Evolutionary conservation across 2,113 vertebrate species (phyloP).

Genomic region (Neomonachus schauinslandi): DNA sequence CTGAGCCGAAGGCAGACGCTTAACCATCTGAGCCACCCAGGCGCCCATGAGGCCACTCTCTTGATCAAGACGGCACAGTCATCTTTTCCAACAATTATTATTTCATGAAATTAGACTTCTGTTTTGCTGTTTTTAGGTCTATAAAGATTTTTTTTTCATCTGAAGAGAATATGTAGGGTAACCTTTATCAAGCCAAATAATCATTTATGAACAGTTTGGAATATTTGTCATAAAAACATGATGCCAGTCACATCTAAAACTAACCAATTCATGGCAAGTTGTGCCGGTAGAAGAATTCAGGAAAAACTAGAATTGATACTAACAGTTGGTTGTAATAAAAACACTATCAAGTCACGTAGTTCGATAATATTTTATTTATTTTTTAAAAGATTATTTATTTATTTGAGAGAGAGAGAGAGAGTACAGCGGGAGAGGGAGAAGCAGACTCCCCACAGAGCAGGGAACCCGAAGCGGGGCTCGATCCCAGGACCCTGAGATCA

Average conservation of each 20-base stretch:
- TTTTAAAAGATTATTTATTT: too few species aligned
- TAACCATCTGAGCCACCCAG: too few species aligned
- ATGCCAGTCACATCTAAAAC: background rate
- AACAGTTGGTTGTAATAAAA: background rate
- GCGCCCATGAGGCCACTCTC: background rate
- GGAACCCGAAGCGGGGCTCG: accelerated
- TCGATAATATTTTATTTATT: background rate
- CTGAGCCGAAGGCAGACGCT: too few species aligned
- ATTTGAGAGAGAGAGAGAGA: too few species aligned
- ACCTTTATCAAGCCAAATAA: background rate
- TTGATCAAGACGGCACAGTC: background rate
- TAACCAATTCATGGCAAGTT: background rate
- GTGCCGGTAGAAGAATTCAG: background rate
- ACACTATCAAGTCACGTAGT: background rate
- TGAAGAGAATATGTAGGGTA: background rate
- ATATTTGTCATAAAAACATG: background rate
- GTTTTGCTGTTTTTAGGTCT: background rate
- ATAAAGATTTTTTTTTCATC: background rate
- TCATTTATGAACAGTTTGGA: background rate
- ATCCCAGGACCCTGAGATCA: too few species aligned
- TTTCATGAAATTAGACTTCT: background rate
- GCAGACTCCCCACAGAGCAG: too few species aligned
- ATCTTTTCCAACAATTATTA: background rate
- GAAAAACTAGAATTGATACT: background rate
- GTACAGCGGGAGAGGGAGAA: too few species aligned